phyloP scores from a whole-genome alignment of 92 coral and sea anemone genomes.

The Epizoanthus scotinus region DNA sequence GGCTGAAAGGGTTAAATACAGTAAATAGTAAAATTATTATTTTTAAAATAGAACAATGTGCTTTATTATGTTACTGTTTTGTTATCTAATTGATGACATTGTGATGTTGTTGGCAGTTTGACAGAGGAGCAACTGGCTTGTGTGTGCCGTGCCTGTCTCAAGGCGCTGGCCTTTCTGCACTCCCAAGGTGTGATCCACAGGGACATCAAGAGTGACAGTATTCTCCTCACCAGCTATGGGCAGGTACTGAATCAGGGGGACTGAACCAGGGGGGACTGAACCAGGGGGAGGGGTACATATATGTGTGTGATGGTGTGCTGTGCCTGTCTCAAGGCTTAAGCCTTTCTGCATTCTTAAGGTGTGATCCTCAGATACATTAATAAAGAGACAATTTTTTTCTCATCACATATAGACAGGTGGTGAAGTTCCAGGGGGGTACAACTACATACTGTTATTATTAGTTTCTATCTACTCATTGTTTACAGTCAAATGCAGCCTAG shows the following conservation, averaged over 20 bases:
- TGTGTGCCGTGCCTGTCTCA: slow-evolving; percentile 89
- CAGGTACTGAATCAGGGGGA: slow-evolving; percentile 56
- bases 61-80: background rate
- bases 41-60: too few species aligned
- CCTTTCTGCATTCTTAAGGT: slow-evolving; percentile 94
- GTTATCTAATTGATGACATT: background rate
- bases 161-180: slow-evolving; percentile 92
- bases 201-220: slow-evolving; percentile 98
- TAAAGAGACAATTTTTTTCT: slow-evolving; percentile 93
- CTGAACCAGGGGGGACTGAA: background rate
- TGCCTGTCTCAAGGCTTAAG: slow-evolving; percentile 85
- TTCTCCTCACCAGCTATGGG: slow-evolving; percentile 87
- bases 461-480: too few species aligned
- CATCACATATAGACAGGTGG: slow-evolving; percentile 68
- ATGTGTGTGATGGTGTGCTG: slow-evolving; percentile 85
- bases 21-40: too few species aligned
- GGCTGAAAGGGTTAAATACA: too few species aligned
- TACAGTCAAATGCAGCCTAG: too few species aligned
- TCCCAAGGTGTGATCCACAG: slow-evolving; percentile 99
- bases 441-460: too few species aligned
- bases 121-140: slow-evolving; percentile 95
- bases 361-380: slow-evolving; percentile 94
- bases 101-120: slow-evolving; percentile 46
- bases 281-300: background rate
- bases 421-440: background rate